Conservation (phyloP, 2,797 vertebrate genomes). For the Alcedo quadribrachys region DNA sequence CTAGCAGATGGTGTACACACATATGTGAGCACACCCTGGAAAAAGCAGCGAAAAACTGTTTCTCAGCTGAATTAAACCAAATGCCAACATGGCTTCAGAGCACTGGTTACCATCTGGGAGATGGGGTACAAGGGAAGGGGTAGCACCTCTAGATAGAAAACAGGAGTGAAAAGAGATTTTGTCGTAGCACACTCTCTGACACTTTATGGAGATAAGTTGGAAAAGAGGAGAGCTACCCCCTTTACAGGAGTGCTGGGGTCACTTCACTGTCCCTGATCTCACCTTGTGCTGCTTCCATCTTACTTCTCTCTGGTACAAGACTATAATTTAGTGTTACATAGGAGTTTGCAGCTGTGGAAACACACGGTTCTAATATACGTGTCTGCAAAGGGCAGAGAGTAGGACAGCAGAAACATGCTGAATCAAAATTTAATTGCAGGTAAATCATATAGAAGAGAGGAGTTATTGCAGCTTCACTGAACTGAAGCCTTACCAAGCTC, state of each 20-base stretch:
- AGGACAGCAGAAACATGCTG: neutral
- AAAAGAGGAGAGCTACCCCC: neutral
- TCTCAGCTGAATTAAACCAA: neutral
- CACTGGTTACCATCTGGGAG: neutral
- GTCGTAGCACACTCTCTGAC: neutral
- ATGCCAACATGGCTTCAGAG: neutral
- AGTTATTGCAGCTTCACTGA: neutral
- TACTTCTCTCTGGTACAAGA: fast-evolving
- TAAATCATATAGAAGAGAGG: neutral
- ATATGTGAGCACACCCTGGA: fast-evolving
- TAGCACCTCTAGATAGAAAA: no score
- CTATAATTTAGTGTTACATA: fast-evolving
- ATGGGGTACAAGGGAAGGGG: neutral
- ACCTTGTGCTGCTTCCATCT: neutral
- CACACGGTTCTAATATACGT: fast-evolving
- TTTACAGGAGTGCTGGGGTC: neutral
- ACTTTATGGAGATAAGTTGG: neutral
- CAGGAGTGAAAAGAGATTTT: fast-evolving
- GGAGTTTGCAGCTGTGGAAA: neutral
- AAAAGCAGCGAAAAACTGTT: neutral
- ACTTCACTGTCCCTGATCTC: neutral
- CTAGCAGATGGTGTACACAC: fast-evolving
- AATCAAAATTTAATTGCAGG: neutral
- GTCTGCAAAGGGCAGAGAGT: neutral
- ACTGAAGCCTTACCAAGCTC: neutral